A percentile compares a stretch with the other conserved stretches of the same genome.
Conservation (phyloP, 2,113 vertebrate species). For the Suricata suricatta region DNA sequence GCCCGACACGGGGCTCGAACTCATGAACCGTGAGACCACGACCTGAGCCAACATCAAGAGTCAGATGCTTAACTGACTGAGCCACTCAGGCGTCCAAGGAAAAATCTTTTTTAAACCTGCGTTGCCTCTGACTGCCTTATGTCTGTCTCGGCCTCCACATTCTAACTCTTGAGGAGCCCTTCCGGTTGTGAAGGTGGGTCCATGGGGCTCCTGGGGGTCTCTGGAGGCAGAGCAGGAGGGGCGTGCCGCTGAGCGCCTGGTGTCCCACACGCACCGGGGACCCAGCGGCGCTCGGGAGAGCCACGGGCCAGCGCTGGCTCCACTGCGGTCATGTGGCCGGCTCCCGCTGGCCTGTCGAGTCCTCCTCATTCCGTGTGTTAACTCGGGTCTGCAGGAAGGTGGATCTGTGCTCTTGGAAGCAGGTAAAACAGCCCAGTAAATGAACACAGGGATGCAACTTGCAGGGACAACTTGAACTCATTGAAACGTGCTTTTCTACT, state of each 20-base stretch:
- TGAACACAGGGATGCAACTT: background rate
- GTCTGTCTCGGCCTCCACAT: background rate
- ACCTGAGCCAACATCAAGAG: too few species aligned
- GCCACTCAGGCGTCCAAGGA: too few species aligned
- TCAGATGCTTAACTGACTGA: too few species aligned
- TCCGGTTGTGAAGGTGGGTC: rapidly evolving
- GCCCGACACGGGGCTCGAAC: too few species aligned
- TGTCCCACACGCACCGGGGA: background rate
- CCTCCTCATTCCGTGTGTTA: background rate
- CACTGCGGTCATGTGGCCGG: rapidly evolving
- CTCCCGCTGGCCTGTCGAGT: background rate
- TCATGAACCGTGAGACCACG: too few species aligned
- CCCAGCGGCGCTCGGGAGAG: background rate
- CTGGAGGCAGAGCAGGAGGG: background rate
- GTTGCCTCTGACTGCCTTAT: background rate
- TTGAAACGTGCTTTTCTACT: background rate
- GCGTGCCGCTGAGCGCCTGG: background rate
- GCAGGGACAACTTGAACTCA: background rate
- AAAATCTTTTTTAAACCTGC: too few species aligned
- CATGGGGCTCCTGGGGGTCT: rapidly evolving
- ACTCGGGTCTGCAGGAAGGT: background rate
- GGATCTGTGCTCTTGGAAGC: background rate
- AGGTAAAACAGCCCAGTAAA: rapidly evolving
- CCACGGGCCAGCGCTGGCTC: background rate
- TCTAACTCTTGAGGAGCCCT: background rate